Evolutionary conservation across 2,888 invertebrate species (phyloP).

Genomic region (Drosophila austrosaltans): DNA sequence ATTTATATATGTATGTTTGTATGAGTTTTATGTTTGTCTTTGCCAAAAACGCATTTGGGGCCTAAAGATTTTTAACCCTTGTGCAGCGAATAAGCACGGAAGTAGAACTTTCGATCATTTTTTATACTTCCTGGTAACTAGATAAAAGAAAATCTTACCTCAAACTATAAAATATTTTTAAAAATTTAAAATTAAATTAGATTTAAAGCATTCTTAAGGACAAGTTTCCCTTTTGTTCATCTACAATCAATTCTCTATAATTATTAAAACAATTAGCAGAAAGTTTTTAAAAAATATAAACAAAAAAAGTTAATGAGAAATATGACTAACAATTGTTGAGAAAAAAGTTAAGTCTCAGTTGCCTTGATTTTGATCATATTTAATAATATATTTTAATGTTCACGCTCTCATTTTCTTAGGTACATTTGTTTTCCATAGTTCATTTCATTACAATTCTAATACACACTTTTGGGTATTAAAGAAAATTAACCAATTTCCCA

Average conservation of each 20-base stretch:
- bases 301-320: no score
- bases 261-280: no score
- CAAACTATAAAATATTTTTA: no score
- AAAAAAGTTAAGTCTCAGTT: no score
- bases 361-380: background rate
- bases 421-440: background rate
- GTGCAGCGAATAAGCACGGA: background rate
- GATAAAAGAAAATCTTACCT: no score
- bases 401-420: background rate
- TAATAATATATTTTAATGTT: background rate
- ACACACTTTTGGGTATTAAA: background rate
- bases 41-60: constrained; percentile 49
- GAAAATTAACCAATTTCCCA: constrained; percentile 1
- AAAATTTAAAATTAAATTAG: no score
- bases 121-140: no score
- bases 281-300: no score
- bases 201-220: no score
- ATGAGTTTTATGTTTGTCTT: constrained; percentile 38
- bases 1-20: constrained; percentile 43
- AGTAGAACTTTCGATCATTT: background rate
- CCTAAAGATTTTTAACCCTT: constrained; percentile 56
- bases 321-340: no score
- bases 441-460: background rate
- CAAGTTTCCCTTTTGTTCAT: no score
- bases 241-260: no score